These are phyloP conservation scores for Carassius carassius DNA, from an alignment of 2,113 vertebrate species.

Conservation along the genomic window DNA sequence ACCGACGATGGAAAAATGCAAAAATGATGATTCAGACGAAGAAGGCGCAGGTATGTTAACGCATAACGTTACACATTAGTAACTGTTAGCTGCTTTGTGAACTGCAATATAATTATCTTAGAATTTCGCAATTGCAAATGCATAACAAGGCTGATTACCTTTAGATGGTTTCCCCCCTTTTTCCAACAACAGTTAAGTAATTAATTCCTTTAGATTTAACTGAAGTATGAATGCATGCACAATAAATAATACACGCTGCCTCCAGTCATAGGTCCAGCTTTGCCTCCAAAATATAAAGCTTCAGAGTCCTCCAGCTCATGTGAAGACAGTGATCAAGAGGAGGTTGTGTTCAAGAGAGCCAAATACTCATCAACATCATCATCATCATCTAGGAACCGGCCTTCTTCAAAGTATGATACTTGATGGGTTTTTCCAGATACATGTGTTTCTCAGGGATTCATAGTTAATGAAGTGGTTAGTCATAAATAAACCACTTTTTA, in stretches of 20 bases:
- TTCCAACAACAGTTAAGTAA: not conserved
- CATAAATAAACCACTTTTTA: not conserved
- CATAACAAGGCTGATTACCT: not conserved
- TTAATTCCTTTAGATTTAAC: not conserved
- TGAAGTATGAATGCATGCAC: no score
- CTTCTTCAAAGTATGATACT: slow-evolving; percentile 70
- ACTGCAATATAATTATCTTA: not conserved
- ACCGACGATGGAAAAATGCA: slow-evolving; percentile 70
- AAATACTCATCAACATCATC: slow-evolving; percentile 49
- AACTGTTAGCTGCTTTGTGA: not conserved
- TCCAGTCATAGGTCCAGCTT: slow-evolving; percentile 88
- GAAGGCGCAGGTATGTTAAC: slow-evolving; percentile 70
- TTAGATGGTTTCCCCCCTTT: not conserved
- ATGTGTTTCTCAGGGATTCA: not conserved
- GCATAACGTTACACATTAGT: not conserved
- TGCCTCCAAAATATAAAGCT: slow-evolving; percentile 88
- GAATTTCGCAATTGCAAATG: not conserved
- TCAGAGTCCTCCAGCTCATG: slow-evolving; percentile 77
- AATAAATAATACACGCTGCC: not conserved
- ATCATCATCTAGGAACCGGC: slow-evolving; percentile 49
- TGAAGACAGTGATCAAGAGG: slow-evolving; percentile 77
- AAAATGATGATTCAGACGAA: slow-evolving; percentile 72
- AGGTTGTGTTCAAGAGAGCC: slow-evolving; percentile 69
- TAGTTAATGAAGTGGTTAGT: not conserved
- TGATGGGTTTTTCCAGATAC: not conserved